Conservation (phyloP, 2,113 vertebrate species). For the Polyodon spathula region DNA sequence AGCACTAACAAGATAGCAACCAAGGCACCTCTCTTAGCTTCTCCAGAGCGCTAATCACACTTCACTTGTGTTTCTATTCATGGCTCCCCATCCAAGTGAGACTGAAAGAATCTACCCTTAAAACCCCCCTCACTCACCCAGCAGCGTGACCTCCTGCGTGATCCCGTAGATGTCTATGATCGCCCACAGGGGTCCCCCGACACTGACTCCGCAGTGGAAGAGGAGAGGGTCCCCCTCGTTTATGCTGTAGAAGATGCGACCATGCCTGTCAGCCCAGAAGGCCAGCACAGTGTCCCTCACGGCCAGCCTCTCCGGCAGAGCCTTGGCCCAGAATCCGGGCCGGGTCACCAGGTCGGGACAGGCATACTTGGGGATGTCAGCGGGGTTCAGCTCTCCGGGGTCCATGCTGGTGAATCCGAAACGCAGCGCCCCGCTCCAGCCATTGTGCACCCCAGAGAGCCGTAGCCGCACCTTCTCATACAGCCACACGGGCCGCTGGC, state of each 20-base stretch:
- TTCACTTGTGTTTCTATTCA: constrained; percentile 4
- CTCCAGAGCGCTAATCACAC: neutral
- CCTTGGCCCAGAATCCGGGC: constrained; percentile 85
- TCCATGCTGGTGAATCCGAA: constrained; percentile 93
- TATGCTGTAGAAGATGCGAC: constrained; percentile 92
- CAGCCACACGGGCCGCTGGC: constrained; percentile 82
- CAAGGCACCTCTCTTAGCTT: constrained; percentile 2
- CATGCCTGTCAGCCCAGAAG: constrained; percentile 93
- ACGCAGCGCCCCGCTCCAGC: constrained; percentile 92
- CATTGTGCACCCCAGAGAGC: constrained; percentile 79
- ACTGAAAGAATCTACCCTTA: neutral
- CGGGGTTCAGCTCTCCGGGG: constrained; percentile 73
- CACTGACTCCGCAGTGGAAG: constrained; percentile 93
- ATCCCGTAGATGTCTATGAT: constrained; percentile 97
- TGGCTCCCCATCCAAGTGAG: constrained; percentile 3
- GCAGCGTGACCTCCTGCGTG: constrained; percentile 90
- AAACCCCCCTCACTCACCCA: constrained; percentile 66
- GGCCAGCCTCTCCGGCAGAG: constrained; percentile 87
- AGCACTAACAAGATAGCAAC: constrained; percentile 17
- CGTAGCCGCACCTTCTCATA: constrained; percentile 92
- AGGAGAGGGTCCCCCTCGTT: constrained; percentile 88
- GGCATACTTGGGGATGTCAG: constrained; percentile 95
- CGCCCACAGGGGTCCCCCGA: constrained; percentile 89
- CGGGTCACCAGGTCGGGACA: constrained; percentile 92
- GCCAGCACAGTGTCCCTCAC: constrained; percentile 84